Evolutionary conservation across 2,797 vertebrate species (phyloP).

Genomic region (Ataeniobius toweri): DNA sequence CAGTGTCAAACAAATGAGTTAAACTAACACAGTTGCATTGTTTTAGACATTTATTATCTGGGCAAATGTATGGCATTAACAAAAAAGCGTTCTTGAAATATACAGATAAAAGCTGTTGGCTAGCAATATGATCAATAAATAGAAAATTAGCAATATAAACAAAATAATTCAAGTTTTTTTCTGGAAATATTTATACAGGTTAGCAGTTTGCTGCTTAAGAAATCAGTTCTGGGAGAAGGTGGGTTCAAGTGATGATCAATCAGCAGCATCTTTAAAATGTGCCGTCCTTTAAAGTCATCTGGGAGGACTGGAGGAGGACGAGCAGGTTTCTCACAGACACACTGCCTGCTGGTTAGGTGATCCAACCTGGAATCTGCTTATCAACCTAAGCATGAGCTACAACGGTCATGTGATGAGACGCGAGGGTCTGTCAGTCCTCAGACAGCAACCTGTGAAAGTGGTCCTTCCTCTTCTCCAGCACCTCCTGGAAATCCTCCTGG

Average conservation of each 20-base stretch:
- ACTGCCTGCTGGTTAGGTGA: not conserved
- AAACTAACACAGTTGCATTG: not conserved
- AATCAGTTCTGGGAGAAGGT: constrained; percentile 32
- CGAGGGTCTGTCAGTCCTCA: constrained; percentile 64
- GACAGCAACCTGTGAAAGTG: constrained; percentile 73
- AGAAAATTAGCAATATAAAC: constrained; percentile 42
- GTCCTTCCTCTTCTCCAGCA: constrained; percentile 79
- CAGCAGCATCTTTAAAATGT: constrained; percentile 49
- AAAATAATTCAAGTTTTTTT: constrained; percentile 40
- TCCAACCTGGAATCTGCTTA: constrained; percentile 34
- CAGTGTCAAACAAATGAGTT: not conserved
- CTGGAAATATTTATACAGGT: constrained; percentile 32
- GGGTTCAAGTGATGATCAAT: constrained; percentile 19
- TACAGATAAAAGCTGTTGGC: constrained; percentile 44
- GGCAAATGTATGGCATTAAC: constrained; percentile 43
- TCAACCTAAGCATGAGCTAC: constrained; percentile 20
- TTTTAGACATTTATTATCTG: constrained; percentile 6
- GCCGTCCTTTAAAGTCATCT: constrained; percentile 33
- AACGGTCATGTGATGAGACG: constrained; percentile 34
- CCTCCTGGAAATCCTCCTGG: constrained; percentile 82
- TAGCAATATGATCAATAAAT: constrained; percentile 64
- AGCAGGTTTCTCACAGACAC: constrained; percentile 15
- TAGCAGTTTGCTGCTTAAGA: constrained; percentile 34
- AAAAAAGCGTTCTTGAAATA: constrained; percentile 54
- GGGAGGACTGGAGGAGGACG: constrained; percentile 13